A percentile compares a stretch with the other conserved stretches of the same genome.
Conservation (phyloP, 92 coral and sea anemone species). For the Palythoa grandis region DNA sequence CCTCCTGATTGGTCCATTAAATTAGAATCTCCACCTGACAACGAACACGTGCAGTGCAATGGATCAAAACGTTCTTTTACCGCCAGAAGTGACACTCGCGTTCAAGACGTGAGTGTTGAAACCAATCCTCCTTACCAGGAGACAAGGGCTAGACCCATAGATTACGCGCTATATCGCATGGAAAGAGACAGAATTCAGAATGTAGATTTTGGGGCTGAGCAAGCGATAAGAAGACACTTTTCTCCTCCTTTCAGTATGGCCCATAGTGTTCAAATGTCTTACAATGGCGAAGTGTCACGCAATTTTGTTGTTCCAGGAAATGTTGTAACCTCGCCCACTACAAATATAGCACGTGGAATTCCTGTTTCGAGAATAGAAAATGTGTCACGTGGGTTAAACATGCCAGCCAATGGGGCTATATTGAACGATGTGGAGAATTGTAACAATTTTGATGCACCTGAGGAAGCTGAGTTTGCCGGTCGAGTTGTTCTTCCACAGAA, state of each 20-base stretch:
- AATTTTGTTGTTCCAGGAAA: neutral
- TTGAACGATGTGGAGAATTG: neutral
- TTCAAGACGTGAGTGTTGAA: conserved; percentile 29
- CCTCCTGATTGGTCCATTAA: conserved; percentile 21
- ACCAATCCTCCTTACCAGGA: neutral
- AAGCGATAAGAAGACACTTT: neutral
- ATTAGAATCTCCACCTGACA: conserved; percentile 4
- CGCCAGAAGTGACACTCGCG: conserved; percentile 12
- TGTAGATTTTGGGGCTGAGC: neutral
- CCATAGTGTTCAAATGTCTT: neutral
- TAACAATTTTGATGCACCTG: neutral
- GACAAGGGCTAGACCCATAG: neutral
- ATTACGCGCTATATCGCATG: conserved; percentile 1
- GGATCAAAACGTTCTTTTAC: neutral
- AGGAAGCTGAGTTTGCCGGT: conserved; percentile 5
- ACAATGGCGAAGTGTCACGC: neutral
- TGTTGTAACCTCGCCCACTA: neutral
- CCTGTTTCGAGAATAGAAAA: conserved; percentile 12
- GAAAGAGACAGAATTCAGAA: conserved; percentile 16
- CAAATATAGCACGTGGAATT: neutral
- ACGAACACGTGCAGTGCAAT: neutral
- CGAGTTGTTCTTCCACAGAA: conserved; percentile 17
- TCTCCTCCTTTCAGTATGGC: neutral
- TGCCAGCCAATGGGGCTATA: neutral
- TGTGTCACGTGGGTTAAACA: conserved; percentile 22